A percentile compares a stretch with the other conserved stretches of the same genome.
phyloP scores from a whole-genome alignment of 1,140 invertebrate species.

The Holotrichia oblita region DNA sequence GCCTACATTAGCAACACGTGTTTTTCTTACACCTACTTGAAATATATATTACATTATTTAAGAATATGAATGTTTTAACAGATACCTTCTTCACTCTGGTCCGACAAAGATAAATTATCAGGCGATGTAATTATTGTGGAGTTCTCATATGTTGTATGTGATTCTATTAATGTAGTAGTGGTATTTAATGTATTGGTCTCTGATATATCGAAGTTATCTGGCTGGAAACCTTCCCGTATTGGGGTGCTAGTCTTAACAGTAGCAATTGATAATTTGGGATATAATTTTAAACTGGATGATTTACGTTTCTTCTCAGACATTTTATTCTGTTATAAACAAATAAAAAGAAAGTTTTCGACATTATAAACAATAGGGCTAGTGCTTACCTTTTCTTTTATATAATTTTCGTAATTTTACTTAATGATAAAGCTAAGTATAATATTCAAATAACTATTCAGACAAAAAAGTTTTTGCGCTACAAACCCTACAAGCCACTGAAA shows the following conservation, averaged over 20 bases:
- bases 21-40: neutral
- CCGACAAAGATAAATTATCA: too few relatives aligned
- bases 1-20: slow-evolving; percentile 1
- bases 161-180: neutral
- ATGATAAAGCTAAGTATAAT: too few relatives aligned
- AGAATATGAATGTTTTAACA: neutral
- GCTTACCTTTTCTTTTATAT: too few relatives aligned
- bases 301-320: neutral
- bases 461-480: too few relatives aligned
- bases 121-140: neutral
- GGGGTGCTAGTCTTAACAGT: slow-evolving; percentile 3
- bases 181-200: neutral
- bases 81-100: neutral
- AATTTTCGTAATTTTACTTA: too few relatives aligned
- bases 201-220: neutral
- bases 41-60: neutral
- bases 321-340: too few relatives aligned
- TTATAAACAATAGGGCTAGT: too few relatives aligned
- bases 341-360: too few relatives aligned
- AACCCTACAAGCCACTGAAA: too few relatives aligned
- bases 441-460: too few relatives aligned
- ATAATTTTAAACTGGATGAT: neutral
- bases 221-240: neutral
- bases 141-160: neutral
- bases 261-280: neutral